A percentile compares a stretch with the other conserved stretches of the same genome.
Evolutionary conservation across 1,140 invertebrate species (phyloP).

Genomic region (Spodoptera litura): DNA sequence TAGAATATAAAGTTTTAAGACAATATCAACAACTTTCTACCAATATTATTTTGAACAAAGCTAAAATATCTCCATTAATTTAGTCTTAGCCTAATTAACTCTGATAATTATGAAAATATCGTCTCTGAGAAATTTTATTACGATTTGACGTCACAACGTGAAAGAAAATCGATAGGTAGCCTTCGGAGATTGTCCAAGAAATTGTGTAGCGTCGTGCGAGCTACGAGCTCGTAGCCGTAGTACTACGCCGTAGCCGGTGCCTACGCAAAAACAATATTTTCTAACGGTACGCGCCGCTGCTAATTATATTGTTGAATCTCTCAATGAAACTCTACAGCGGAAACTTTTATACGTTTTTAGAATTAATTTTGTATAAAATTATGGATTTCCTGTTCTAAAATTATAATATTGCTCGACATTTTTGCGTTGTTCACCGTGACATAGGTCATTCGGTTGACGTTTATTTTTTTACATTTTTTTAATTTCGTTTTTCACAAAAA

Average conservation of each 20-base stretch:
- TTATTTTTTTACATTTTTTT: too few species aligned
- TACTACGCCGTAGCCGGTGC: conserved; percentile 68
- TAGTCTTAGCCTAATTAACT: conserved; percentile 8
- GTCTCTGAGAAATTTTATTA: conserved; percentile 4
- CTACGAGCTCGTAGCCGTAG: conserved; percentile 55
- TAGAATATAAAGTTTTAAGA: too few species aligned
- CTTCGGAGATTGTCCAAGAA: conserved; percentile 30
- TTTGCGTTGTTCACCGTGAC: not conserved
- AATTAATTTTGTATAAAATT: conserved; percentile 18
- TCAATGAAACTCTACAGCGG: conserved; percentile 31
- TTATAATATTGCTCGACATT: not conserved
- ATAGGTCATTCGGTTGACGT: too few species aligned
- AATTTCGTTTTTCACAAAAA: too few species aligned
- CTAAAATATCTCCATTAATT: not conserved
- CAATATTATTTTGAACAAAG: not conserved
- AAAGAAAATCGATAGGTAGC: conserved; percentile 2
- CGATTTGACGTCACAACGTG: conserved; percentile 21
- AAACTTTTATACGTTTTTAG: conserved; percentile 17
- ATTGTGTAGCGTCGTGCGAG: conserved; percentile 8
- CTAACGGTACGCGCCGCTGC: conserved; percentile 26
- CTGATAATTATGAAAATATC: conserved; percentile 2
- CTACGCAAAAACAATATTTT: conserved; percentile 69
- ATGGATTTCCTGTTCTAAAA: not conserved
- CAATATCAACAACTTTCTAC: too few species aligned
- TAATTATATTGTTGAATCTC: conserved; percentile 43